phyloP scores from a whole-genome alignment of 53 echinoderm and acorn worm species.

The Arbacia lixula region DNA sequence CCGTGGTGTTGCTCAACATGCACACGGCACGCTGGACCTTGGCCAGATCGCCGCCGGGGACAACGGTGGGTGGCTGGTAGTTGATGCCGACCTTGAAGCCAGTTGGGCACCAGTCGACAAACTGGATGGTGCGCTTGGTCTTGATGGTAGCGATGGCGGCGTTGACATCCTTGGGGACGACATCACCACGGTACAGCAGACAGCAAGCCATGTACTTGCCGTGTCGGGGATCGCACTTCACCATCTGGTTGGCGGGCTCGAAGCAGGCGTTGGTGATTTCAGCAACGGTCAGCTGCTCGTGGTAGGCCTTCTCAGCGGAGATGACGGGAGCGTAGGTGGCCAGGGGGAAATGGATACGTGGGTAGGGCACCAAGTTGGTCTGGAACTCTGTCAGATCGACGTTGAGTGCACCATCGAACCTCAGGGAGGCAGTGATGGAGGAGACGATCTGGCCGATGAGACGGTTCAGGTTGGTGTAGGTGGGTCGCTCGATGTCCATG shows the following conservation, averaged over 20 bases:
- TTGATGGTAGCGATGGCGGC: slow-evolving; percentile 81
- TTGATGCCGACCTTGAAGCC: slow-evolving; percentile 96
- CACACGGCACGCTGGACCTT: slow-evolving; percentile 99
- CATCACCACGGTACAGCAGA: slow-evolving; percentile 83
- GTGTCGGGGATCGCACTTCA: slow-evolving; percentile 87
- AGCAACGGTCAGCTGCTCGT: slow-evolving; percentile 79
- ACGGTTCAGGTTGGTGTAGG: slow-evolving; percentile 84
- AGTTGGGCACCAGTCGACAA: slow-evolving; percentile 93
- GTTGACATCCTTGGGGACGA: slow-evolving; percentile 85
- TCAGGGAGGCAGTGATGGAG: slow-evolving; percentile 80
- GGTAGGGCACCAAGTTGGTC: slow-evolving; percentile 93
- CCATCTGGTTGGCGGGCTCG: slow-evolving; percentile 89
- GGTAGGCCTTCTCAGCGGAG: slow-evolving; percentile 89
- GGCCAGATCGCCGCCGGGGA: slow-evolving; percentile 98
- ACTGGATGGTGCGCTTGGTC: slow-evolving; percentile 84
- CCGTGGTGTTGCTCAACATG: slow-evolving; percentile 99
- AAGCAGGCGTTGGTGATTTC: slow-evolving; percentile 88
- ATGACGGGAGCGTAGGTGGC: slow-evolving; percentile 86
- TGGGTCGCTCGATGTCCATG: slow-evolving; percentile 80
- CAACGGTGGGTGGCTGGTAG: slow-evolving; percentile 99
- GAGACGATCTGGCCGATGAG: slow-evolving; percentile 82
- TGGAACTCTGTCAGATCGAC: slow-evolving; percentile 85
- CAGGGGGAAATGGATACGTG: slow-evolving; percentile 89
- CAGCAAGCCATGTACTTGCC: slow-evolving; percentile 92
- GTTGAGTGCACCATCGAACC: slow-evolving; percentile 80